Conservation (phyloP, 1,140 invertebrate genomes). For the Brachionus manjavacas region DNA sequence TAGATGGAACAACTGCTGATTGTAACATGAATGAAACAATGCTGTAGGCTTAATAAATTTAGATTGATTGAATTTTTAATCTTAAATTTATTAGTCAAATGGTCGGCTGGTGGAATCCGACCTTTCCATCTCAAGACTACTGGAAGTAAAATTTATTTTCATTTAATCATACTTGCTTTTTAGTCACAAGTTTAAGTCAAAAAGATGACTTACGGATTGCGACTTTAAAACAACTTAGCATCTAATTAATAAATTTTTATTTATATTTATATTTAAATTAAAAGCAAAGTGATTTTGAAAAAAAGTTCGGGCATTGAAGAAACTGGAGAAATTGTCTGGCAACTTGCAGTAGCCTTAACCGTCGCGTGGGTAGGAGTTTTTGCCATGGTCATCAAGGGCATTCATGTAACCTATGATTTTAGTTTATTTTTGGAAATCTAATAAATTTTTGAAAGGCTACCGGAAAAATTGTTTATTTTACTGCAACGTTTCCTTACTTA, state of each 20-base stretch:
- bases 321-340: conserved; percentile 37
- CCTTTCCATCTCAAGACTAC: conserved; percentile 43
- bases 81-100: neutral
- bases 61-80: neutral
- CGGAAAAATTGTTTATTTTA: conserved; percentile 80
- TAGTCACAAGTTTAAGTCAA: too few relatives aligned
- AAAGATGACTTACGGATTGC: too few relatives aligned
- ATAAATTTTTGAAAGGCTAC: conserved; percentile 63
- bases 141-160: conserved; percentile 33
- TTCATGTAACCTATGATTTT: conserved; percentile 71
- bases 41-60: neutral
- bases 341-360: conserved; percentile 32
- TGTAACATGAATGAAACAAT: conserved; percentile 2
- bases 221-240: too few relatives aligned
- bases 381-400: conserved; percentile 43
- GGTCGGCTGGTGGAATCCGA: conserved; percentile 52
- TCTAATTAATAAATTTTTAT: neutral
- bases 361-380: conserved; percentile 44
- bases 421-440: neutral
- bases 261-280: neutral
- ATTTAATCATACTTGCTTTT: too few relatives aligned
- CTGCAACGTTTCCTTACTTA: conserved; percentile 91
- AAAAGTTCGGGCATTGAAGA: conserved; percentile 42
- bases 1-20: neutral
- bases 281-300: conserved; percentile 50